Conservation (phyloP, 2,113 vertebrate genomes). For the Maccullochella peelii region DNA sequence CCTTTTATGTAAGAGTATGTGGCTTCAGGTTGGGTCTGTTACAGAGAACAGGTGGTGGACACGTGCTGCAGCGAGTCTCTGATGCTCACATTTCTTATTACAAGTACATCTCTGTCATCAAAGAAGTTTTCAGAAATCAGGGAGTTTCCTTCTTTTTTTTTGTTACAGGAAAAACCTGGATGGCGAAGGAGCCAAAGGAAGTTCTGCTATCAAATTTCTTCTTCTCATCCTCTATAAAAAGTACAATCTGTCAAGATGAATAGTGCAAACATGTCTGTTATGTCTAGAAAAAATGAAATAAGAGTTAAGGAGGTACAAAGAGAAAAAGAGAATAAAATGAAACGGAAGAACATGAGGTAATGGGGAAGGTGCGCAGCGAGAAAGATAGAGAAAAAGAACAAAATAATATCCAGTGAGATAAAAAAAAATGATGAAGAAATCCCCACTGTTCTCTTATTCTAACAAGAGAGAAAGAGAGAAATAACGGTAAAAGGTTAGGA, state of each 20-base stretch:
- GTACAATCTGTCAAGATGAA: conserved; percentile 50
- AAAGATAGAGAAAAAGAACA: background rate
- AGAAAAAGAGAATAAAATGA: background rate
- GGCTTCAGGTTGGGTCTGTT: conserved; percentile 58
- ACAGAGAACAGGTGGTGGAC: conserved; percentile 72
- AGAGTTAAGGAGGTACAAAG: background rate
- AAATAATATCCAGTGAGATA: background rate
- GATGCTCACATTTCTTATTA: conserved; percentile 67
- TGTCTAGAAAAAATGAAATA: conserved; percentile 1
- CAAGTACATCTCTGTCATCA: conserved; percentile 63
- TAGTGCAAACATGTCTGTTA: conserved; percentile 26
- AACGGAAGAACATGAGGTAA: background rate
- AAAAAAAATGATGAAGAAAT: conserved; percentile 18
- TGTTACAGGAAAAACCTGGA: conserved; percentile 24
- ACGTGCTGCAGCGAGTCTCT: conserved; percentile 53
- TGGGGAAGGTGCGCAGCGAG: background rate
- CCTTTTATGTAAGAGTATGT: conserved; percentile 33
- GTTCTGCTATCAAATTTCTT: conserved; percentile 46
- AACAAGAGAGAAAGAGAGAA: conserved; percentile 27
- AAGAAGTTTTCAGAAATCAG: conserved; percentile 48
- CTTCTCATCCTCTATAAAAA: conserved; percentile 33
- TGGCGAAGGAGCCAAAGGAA: conserved; percentile 37
- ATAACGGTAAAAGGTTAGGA: conserved; percentile 47
- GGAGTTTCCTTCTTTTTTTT: conserved; percentile 48
- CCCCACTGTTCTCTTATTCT: background rate